Evolutionary conservation across 1,140 invertebrate species (phyloP).

Genomic region (Ditylenchus dipsaci): DNA sequence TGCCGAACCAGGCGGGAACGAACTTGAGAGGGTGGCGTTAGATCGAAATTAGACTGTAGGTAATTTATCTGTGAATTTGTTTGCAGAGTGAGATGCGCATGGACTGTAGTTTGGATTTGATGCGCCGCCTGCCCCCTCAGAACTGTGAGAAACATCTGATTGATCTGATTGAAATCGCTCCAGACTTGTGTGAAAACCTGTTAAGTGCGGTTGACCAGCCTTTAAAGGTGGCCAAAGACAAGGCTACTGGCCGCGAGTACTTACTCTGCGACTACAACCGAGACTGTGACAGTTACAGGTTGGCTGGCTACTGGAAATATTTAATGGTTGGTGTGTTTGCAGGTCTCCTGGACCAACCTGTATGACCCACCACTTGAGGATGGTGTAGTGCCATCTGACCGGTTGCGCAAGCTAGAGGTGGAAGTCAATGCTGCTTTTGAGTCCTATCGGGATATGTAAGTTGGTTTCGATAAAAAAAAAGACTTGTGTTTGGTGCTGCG

Average conservation of each 20-base stretch:
- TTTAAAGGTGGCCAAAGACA: conserved; percentile 91
- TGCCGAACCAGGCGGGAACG: too few relatives aligned
- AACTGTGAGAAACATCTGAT: conserved; percentile 96
- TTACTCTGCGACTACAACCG: conserved; percentile 97
- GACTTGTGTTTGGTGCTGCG: background rate
- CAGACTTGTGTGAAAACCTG: conserved; percentile 88
- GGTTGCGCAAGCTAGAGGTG: conserved; percentile 86
- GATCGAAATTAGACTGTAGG: too few relatives aligned
- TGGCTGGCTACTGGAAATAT: conserved; percentile 15
- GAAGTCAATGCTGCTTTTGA: conserved; percentile 98
- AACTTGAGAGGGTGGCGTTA: too few relatives aligned
- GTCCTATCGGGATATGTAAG: conserved; percentile 91
- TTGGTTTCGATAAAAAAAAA: conserved; percentile 9
- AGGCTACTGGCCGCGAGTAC: conserved; percentile 79
- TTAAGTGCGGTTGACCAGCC: conserved; percentile 97
- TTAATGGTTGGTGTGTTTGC: conserved; percentile 9
- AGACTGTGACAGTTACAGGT: conserved; percentile 96
- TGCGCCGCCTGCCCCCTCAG: conserved; percentile 94
- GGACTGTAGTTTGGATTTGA: conserved; percentile 95
- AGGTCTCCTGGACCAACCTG: conserved; percentile 98
- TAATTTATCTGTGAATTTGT: background rate
- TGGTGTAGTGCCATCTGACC: conserved; percentile 94
- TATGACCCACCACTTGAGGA: conserved; percentile 96
- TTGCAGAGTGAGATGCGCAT: conserved; percentile 66
- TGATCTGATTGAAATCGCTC: conserved; percentile 93